Evolutionary conservation across 2,888 invertebrate genomes (phyloP).

Genomic region (Orthosia gracilis): DNA sequence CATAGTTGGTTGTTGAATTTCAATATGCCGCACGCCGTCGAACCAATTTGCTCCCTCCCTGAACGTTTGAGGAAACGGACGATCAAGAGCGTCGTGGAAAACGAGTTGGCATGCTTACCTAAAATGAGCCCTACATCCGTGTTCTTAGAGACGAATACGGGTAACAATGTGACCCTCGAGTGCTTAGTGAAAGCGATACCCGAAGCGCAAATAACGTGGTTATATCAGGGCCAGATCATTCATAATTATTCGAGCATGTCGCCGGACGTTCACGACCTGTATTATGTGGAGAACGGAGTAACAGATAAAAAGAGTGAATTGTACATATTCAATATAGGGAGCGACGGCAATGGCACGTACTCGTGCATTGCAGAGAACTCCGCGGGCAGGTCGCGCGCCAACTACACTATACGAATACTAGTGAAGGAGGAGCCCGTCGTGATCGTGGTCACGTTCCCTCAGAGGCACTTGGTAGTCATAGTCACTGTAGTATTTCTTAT

Average conservation of each 20-base stretch:
- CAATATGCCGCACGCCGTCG: slow-evolving; percentile 94
- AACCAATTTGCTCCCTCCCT: slow-evolving; percentile 95
- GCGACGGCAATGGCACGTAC: slow-evolving; percentile 96
- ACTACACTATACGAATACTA: slow-evolving; percentile 95
- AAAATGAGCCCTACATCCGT: slow-evolving; percentile 94
- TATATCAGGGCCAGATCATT: slow-evolving; percentile 95
- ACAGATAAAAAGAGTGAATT: slow-evolving; percentile 95
- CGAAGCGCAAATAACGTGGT: slow-evolving; percentile 96
- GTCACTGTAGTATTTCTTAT: slow-evolving; percentile 93
- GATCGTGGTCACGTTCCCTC: slow-evolving; percentile 93
- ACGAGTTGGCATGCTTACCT: slow-evolving; percentile 96
- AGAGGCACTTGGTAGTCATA: slow-evolving; percentile 93
- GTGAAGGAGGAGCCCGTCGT: slow-evolving; percentile 94
- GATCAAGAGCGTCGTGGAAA: slow-evolving; percentile 93
- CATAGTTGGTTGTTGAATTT: slow-evolving; percentile 95
- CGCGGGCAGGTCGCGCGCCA: slow-evolving; percentile 95
- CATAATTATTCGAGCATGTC: slow-evolving; percentile 94
- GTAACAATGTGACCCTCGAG: slow-evolving; percentile 95
- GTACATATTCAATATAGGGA: slow-evolving; percentile 94
- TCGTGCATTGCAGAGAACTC: slow-evolving; percentile 96
- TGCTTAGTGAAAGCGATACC: slow-evolving; percentile 96
- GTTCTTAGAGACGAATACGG: slow-evolving; percentile 94
- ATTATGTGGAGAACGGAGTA: slow-evolving; percentile 93
- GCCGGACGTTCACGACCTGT: slow-evolving; percentile 93
- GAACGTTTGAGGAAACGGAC: slow-evolving; percentile 92